Evolutionary conservation across 2,113 vertebrate species (phyloP), one percentile per base, ranked within the genome.

Genomic region (Delphinus delphis): DNA sequence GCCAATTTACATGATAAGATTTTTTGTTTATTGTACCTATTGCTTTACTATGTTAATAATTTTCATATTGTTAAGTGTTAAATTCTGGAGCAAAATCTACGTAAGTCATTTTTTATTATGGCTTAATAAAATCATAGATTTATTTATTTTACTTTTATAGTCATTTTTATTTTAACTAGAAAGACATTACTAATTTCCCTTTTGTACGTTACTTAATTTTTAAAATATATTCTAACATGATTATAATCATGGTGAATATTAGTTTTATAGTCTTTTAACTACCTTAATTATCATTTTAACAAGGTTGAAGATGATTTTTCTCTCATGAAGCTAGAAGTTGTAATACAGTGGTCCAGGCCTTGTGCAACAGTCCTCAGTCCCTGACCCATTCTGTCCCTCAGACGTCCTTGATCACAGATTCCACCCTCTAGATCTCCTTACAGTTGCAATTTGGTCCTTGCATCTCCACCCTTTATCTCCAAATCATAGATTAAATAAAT

Each of bases 281-380:
- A 36, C 8, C 5, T 77, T 92, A 93, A 81, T 67, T 38, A 77
- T 73, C 14, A 93, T 44, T 70, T 85, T 88, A 80, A 14, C 60
- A 60, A 70, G 84, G 73, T 38, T 60, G 23, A 28, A 89, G 38
- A 14, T 71, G 44, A 89, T 38, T 96, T 97, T 83, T 95, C 58
- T 90, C 31, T 82, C 60, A 68, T 50, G n/a, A 85, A 84, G 38
- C 74, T 90, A 63, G 11, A 74, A 63, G 31, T 31, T 62, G 21
- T 12, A 58, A 71, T 44, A 3, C 21, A 79, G 11, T 62, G 9
- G 15, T 70, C 2, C 5, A 15, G 8, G 17, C 74, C 84, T 74
- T 80, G 4, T 15, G 10, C 18, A 73, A 53, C 23, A 76, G 14
- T 33, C 44, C 9, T 28, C 1, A 20, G 15, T 41, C 28, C 25